Evolutionary conservation across 2,113 vertebrate species (phyloP), one percentile per base, ranked within the genome.

Genomic region (Symphodus melops): DNA sequence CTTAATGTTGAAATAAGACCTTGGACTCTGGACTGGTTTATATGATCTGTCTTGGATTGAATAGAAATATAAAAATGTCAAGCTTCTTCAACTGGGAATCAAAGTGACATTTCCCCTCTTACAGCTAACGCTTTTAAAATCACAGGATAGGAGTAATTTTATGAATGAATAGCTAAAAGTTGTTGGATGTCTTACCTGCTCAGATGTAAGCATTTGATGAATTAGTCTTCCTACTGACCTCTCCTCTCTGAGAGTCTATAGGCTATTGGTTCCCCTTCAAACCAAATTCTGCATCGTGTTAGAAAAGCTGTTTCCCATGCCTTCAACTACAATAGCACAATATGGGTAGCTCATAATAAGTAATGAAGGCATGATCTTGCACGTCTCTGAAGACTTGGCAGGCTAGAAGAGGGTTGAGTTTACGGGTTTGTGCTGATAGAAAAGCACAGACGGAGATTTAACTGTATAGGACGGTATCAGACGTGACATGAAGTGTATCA

Each of bases 291-390:
- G 75, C 83, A 82, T 65, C 76, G 72, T 46, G 70, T 68, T 85
- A 63, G 63, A 76, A 51, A 70, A 59, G 62, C 81, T 74, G 72
- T 77, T 64, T 68, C 21, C 81, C 20, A 65, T 42, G 65, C 82
- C 70, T 85, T 82, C 75, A 70, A 46, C 74, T 62, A 83, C 81
- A 78, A 86, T 82, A 87, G 89, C 80, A 89, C 86, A 90, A 76
- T 72, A 78, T 77, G 72, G 65, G 53, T 81, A 59, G 77, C 77
- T 68, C 84, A 79, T 77, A 76, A 82, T 73, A 61, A 83, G 76
- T 91, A 86, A 89, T 86, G 86, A 86, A 57, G 66, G 82, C 68
- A 72, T 89, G 88, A 82, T 76, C 68, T 86, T 90, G 90, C 86
- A 88, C 87, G 86, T 89, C 57, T 79, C 52, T 76, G 67, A 84